Conservation (phyloP, 1,140 invertebrate species). For the Rhynchophorus ferrugineus region DNA sequence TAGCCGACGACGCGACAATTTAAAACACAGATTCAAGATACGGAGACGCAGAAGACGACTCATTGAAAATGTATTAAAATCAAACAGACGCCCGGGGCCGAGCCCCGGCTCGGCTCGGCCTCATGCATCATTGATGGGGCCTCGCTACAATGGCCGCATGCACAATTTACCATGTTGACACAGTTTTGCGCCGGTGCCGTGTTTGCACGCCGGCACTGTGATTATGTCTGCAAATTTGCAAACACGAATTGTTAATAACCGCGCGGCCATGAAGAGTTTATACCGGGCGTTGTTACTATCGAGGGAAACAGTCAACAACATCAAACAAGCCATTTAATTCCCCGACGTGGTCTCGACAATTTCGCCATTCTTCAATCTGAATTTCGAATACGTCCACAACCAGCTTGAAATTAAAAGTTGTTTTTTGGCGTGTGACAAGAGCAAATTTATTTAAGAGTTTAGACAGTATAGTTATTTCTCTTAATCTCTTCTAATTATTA, state of each 20-base stretch:
- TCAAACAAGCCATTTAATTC: no score
- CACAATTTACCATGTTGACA: slow-evolving; percentile 39
- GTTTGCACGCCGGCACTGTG: slow-evolving; percentile 20
- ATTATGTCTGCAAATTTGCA: slow-evolving; percentile 22
- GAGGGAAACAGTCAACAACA: no score
- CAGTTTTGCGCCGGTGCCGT: slow-evolving; percentile 33
- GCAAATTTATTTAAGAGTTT: no score
- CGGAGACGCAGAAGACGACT: slow-evolving; percentile 18
- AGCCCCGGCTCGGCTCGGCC: slow-evolving; percentile 19
- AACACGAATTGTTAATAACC: not conserved
- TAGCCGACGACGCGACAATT: not conserved
- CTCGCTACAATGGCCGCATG: slow-evolving; percentile 35
- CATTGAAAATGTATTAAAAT: slow-evolving; percentile 42
- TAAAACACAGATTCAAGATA: slow-evolving; percentile 27
- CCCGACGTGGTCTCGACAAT: no score
- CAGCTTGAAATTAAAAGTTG: no score
- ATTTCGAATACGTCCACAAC: no score
- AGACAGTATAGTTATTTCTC: no score
- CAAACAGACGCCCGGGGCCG: slow-evolving; percentile 30
- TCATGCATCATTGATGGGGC: slow-evolving; percentile 37
- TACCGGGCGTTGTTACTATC: not conserved
- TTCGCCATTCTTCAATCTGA: no score
- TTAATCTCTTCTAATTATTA: no score
- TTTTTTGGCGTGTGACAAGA: no score
- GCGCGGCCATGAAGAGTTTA: not conserved